Percentiles rank a stretch among this genome's conserved stretches.
Evolutionary conservation across 2,797 vertebrate species (phyloP).

Genomic region (Naso thynnoides): DNA sequence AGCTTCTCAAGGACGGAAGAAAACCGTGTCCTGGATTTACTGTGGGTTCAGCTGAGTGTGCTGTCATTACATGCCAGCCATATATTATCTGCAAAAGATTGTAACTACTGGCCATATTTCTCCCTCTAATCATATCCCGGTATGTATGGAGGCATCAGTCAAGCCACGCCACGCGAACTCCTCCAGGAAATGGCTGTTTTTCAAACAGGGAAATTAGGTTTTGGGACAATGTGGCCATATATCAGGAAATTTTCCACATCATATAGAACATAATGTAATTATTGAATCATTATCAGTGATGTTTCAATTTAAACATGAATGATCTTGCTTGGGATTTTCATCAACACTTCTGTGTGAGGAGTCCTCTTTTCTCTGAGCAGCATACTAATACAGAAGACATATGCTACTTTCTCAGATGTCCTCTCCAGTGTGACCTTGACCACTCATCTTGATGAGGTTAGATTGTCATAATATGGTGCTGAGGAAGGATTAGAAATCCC

Average conservation of each 20-base stretch:
- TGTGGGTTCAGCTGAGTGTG: constrained; percentile 46
- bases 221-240: constrained; percentile 48
- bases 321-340: constrained; percentile 51
- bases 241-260: constrained; percentile 42
- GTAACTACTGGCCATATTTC: constrained; percentile 72
- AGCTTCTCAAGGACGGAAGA: constrained; percentile 71
- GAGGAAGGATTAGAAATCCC: constrained; percentile 52
- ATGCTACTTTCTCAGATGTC: constrained; percentile 34
- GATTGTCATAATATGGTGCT: constrained; percentile 54
- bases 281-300: constrained; percentile 63
- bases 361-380: constrained; percentile 36
- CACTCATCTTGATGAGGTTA: constrained; percentile 55
- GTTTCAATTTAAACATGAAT: constrained; percentile 59
- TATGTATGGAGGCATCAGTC: constrained; percentile 64
- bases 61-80: constrained; percentile 57
- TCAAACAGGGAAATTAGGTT: constrained; percentile 58
- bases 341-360: constrained; percentile 39
- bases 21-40: constrained; percentile 62
- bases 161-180: constrained; percentile 24
- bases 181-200: constrained; percentile 52
- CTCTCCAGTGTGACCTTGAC: constrained; percentile 60
- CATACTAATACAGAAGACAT: constrained; percentile 57
- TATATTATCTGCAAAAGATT: constrained; percentile 58
- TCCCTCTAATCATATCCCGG: constrained; percentile 59
- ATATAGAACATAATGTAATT: constrained; percentile 55